These are phyloP conservation scores for Epistrophe grossulariae DNA, from an alignment of 2,888 invertebrate genomes.

Conservation along the genomic window DNA sequence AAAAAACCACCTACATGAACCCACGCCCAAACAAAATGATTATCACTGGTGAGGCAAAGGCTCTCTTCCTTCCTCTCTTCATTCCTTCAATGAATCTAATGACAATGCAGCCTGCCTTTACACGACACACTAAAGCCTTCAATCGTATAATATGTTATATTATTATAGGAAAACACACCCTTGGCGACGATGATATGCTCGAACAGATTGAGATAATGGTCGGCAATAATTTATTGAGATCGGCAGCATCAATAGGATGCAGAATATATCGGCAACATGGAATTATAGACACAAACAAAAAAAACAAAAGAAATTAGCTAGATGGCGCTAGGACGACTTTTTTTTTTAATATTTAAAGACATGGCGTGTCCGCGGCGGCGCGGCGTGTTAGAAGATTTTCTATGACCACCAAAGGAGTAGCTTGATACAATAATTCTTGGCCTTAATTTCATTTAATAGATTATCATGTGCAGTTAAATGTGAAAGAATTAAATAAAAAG, in stretches of 20 bases:
- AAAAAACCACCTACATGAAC: neutral
- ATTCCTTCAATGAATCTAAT: slow-evolving; percentile 45
- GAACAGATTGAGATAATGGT: slow-evolving; percentile 42
- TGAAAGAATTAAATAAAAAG: neutral
- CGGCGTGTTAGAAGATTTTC: neutral
- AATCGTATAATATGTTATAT: neutral
- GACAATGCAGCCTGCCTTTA: slow-evolving; percentile 14
- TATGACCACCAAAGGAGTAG: slow-evolving; percentile 31
- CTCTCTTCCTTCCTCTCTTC: too few relatives aligned
- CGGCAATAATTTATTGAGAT: slow-evolving; percentile 62
- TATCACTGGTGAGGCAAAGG: neutral
- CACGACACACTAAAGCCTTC: neutral
- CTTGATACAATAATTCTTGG: neutral
- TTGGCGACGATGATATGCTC: slow-evolving; percentile 24
- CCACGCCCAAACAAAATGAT: slow-evolving; percentile 34
- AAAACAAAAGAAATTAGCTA: neutral
- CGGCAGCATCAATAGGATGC: slow-evolving; percentile 57
- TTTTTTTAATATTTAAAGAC: neutral
- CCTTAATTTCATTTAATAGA: slow-evolving; percentile 6
- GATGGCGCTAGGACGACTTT: slow-evolving; percentile 18
- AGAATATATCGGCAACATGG: neutral
- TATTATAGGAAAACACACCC: slow-evolving; percentile 47
- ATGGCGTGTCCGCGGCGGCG: neutral
- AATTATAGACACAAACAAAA: neutral
- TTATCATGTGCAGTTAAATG: neutral